Conservation (phyloP, 2,113 vertebrate genomes). For the Hemicordylus capensis region DNA sequence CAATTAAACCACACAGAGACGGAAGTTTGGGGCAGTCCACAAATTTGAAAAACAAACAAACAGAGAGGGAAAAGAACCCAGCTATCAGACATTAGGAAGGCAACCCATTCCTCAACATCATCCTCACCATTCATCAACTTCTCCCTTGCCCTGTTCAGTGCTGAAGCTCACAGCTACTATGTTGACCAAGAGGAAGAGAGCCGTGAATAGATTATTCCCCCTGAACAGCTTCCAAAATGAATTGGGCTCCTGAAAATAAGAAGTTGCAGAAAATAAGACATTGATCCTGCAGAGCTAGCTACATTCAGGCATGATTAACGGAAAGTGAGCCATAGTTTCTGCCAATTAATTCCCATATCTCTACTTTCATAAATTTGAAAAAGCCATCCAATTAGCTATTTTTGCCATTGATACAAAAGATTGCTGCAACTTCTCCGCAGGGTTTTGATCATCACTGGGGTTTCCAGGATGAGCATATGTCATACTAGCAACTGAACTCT, state of each 20-base stretch:
- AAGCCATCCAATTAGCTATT: not conserved
- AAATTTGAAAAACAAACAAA: no score
- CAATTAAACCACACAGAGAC: no score
- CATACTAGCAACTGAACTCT: no score
- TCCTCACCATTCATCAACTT: not conserved
- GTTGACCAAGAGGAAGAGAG: not conserved
- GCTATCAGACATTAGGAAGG: not conserved
- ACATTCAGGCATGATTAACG: not conserved
- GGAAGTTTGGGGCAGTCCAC: no score
- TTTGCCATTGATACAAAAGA: not conserved
- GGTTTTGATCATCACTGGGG: not conserved
- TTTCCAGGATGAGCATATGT: not conserved
- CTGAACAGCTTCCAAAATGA: not conserved
- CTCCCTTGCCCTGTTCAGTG: not conserved
- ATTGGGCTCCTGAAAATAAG: not conserved
- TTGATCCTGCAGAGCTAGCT: not conserved
- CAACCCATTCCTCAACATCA: not conserved
- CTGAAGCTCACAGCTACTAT: not conserved
- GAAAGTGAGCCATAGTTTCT: not conserved
- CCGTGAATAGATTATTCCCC: not conserved
- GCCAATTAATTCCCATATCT: not conserved
- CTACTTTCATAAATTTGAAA: not conserved
- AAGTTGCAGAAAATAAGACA: not conserved
- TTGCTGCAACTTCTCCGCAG: not conserved
- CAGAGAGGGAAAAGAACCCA: not conserved